A percentile compares a stretch with the other conserved stretches of the same genome.
phyloP scores from a whole-genome alignment of 1,140 invertebrate species.

The Gryon sp. region DNA sequence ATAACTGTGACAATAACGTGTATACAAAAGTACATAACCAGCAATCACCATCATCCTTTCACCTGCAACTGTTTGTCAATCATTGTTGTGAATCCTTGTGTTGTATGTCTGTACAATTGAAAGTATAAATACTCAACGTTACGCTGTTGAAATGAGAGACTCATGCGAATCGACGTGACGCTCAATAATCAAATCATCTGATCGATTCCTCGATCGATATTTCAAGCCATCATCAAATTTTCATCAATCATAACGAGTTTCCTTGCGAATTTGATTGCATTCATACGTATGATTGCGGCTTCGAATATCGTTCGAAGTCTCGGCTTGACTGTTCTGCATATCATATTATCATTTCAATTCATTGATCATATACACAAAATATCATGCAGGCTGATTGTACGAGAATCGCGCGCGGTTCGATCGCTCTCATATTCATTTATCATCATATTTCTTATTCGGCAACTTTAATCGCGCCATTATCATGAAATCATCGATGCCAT shows the following conservation, averaged over 20 bases:
- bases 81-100: slow-evolving; percentile 75
- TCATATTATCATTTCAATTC: slow-evolving; percentile 33
- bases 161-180: slow-evolving; percentile 70
- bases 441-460: slow-evolving; percentile 59
- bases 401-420: slow-evolving; percentile 69
- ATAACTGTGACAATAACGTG: no score
- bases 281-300: slow-evolving; percentile 1
- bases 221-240: slow-evolving; percentile 9
- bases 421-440: slow-evolving; percentile 71
- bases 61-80: slow-evolving; percentile 62
- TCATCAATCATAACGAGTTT: no score
- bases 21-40: slow-evolving; percentile 1
- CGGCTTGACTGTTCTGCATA: slow-evolving; percentile 17
- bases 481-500: slow-evolving; percentile 59
- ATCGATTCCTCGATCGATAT: slow-evolving; percentile 37
- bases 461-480: slow-evolving; percentile 52
- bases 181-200: slow-evolving; percentile 54
- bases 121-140: slow-evolving; percentile 81
- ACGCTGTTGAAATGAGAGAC: slow-evolving; percentile 71
- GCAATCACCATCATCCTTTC: slow-evolving; percentile 25
- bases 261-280: not conserved
- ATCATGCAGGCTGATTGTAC: slow-evolving; percentile 58
- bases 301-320: slow-evolving; percentile 36
- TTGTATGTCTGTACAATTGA: slow-evolving; percentile 78
- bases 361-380: slow-evolving; percentile 52